Conservation (phyloP, 2,888 invertebrate species). For the Dioctria rufipes region DNA sequence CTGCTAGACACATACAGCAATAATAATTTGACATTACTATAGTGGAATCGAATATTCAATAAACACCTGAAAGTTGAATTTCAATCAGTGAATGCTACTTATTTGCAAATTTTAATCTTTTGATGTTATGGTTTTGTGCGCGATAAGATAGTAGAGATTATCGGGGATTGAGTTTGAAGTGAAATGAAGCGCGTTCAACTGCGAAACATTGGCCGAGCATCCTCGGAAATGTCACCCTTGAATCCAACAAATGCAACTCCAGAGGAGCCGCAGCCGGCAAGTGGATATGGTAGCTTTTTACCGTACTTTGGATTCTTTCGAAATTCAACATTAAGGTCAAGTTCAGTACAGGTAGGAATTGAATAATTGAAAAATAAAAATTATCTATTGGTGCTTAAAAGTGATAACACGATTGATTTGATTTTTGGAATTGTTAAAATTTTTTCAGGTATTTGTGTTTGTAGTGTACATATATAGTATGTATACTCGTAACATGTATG, state of each 20-base stretch:
- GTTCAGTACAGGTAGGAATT: slow-evolving; percentile 66
- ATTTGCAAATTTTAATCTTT: neutral
- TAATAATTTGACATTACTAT: neutral
- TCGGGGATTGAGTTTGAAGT: neutral
- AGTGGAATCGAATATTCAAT: slow-evolving; percentile 21
- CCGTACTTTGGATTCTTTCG: slow-evolving; percentile 68
- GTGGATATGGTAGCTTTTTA: slow-evolving; percentile 68
- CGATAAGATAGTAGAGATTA: slow-evolving; percentile 47
- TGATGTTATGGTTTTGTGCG: slow-evolving; percentile 43
- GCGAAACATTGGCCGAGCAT: slow-evolving; percentile 62
- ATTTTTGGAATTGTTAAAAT: neutral
- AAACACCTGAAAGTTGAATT: slow-evolving; percentile 5
- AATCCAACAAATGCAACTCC: slow-evolving; percentile 63
- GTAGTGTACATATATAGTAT: neutral
- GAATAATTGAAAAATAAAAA: no score
- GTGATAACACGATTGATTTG: slow-evolving; percentile 2
- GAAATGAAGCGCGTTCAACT: slow-evolving; percentile 41
- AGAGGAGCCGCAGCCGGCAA: slow-evolving; percentile 43
- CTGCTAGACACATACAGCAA: no score
- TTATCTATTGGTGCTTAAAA: neutral
- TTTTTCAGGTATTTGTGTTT: neutral
- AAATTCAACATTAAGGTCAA: slow-evolving; percentile 65
- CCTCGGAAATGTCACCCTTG: slow-evolving; percentile 70
- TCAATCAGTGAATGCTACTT: slow-evolving; percentile 10
- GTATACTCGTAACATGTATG: neutral